These are phyloP conservation scores for Drosophila serrata DNA, from an alignment of 1,140 invertebrate genomes.

Conservation along the genomic window DNA sequence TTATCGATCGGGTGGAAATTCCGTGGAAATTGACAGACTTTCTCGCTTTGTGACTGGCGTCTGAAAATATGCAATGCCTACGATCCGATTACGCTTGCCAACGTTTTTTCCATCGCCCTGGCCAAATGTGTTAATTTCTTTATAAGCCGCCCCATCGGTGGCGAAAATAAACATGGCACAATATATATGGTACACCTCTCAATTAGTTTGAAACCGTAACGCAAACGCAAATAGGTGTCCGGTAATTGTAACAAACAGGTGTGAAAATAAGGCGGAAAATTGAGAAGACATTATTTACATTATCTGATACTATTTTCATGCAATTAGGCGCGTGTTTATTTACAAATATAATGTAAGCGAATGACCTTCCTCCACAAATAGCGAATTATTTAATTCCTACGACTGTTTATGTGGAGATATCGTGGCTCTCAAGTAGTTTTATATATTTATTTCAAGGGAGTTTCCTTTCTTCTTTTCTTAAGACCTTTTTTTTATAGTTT, in stretches of 20 bases:
- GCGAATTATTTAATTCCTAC: background rate
- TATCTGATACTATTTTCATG: constrained; percentile 13
- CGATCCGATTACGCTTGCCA: constrained; percentile 42
- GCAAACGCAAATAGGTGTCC: constrained; percentile 43
- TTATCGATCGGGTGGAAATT: constrained; percentile 50
- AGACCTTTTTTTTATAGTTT: no score
- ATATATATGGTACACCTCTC: constrained; percentile 18
- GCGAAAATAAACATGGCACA: constrained; percentile 46
- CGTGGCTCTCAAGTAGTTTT: background rate
- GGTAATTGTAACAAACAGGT: constrained; percentile 54
- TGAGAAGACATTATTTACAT: constrained; percentile 15
- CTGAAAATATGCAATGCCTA: constrained; percentile 61
- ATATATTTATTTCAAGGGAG: background rate
- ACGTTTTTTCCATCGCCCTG: constrained; percentile 37
- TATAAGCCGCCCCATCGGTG: constrained; percentile 36
- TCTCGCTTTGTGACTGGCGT: constrained; percentile 32
- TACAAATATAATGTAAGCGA: constrained; percentile 11
- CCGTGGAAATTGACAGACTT: constrained; percentile 32
- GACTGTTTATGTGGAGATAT: background rate
- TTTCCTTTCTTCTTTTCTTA: background rate
- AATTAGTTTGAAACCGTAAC: constrained; percentile 48
- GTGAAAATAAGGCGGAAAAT: constrained; percentile 35
- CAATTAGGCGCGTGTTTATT: constrained; percentile 9
- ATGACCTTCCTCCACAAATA: constrained; percentile 2
- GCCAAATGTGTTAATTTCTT: constrained; percentile 72